Evolutionary conservation across 2,797 vertebrate genomes (phyloP).

Genomic region (Sciurus carolinensis): DNA sequence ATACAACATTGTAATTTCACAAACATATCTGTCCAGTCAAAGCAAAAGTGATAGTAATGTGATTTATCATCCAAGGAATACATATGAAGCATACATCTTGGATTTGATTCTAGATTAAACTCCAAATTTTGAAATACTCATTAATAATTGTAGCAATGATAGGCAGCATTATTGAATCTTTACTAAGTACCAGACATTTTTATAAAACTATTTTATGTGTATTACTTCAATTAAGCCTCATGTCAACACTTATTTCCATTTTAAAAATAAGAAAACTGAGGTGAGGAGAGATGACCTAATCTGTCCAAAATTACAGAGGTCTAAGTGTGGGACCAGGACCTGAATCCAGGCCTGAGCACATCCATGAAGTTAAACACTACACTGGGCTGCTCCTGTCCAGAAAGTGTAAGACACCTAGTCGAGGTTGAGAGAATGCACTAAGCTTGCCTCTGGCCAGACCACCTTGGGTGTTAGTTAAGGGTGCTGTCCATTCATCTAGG

Average conservation of each 20-base stretch:
- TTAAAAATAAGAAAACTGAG: conserved; percentile 1
- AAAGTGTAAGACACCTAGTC: neutral
- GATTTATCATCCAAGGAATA: neutral
- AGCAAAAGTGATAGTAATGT: neutral
- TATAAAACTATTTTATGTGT: neutral
- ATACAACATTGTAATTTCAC: neutral
- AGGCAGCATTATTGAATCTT: neutral
- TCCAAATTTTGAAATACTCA: conserved; percentile 17
- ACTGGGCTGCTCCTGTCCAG: neutral
- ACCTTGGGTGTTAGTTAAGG: neutral
- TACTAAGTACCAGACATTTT: neutral
- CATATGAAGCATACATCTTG: neutral
- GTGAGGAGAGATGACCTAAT: neutral
- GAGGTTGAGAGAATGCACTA: neutral
- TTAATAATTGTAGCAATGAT: neutral
- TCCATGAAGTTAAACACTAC: neutral
- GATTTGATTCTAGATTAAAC: conserved; percentile 18
- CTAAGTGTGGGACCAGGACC: neutral
- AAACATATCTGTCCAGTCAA: neutral
- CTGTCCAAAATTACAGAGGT: neutral
- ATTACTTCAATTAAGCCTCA: neutral
- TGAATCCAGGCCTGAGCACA: neutral
- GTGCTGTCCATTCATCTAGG: neutral
- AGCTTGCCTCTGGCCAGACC: neutral
- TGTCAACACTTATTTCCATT: neutral